phyloP scores from a whole-genome alignment of 2,797 vertebrate species.

The Mallotus villosus region DNA sequence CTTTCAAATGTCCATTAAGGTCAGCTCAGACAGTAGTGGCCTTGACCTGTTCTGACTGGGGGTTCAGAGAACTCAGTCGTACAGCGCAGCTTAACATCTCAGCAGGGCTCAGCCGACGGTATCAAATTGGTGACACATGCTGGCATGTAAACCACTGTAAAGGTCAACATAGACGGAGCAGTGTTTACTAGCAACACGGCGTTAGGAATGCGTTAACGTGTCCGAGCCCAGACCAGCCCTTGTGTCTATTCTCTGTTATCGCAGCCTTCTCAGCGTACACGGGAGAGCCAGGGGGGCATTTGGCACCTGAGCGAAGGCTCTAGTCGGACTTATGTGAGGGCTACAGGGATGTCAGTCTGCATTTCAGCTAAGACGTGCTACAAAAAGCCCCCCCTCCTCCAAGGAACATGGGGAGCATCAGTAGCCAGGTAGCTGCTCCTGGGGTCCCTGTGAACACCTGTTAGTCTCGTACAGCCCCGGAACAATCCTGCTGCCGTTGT shows the following conservation, averaged over 20 bases:
- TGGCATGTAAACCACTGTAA: constrained; percentile 22
- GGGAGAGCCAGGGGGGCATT: not conserved
- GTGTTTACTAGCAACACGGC: constrained; percentile 7
- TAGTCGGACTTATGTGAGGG: not conserved
- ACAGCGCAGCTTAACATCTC: constrained; percentile 3
- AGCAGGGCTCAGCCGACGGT: constrained; percentile 24
- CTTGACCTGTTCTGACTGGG: constrained; percentile 26
- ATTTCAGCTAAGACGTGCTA: not conserved
- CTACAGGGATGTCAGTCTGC: not conserved
- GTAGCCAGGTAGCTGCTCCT: not conserved
- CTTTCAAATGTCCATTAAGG: not conserved
- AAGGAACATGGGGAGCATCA: not conserved
- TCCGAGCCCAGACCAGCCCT: not conserved
- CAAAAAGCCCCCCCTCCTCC: not conserved
- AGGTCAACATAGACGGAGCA: constrained; percentile 41
- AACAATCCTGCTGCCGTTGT: not conserved
- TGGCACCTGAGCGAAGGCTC: not conserved
- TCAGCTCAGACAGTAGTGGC: constrained; percentile 12
- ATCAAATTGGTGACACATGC: constrained; percentile 37
- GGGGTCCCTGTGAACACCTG: not conserved
- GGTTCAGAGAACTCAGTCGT: not conserved
- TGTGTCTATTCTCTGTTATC: not conserved
- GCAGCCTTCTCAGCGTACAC: not conserved
- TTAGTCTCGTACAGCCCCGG: not conserved
- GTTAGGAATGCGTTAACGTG: constrained; percentile 35